phyloP scores from a whole-genome alignment of 1,140 invertebrate species.

The Portunus trituberculatus region DNA sequence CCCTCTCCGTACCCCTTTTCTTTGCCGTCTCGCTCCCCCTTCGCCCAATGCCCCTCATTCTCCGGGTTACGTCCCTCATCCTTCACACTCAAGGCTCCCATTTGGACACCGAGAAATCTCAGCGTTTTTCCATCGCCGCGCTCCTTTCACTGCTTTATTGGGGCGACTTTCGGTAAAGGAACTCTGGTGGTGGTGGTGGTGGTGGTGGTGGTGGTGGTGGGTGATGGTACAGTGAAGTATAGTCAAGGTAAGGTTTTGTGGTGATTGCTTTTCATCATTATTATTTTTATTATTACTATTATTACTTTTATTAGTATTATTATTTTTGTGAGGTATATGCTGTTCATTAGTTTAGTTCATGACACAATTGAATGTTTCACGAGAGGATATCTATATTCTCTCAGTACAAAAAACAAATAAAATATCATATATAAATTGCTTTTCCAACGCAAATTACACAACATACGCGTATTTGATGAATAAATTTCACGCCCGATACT shows the following conservation, averaged over 20 bases:
- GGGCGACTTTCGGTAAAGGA: neutral
- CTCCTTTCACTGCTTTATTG: constrained; percentile 11
- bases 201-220: neutral
- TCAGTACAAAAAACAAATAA: too few relatives aligned
- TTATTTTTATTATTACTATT: too few relatives aligned
- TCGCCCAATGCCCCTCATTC: neutral
- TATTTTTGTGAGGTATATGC: too few relatives aligned
- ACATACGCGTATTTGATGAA: too few relatives aligned
- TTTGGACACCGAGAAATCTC: neutral
- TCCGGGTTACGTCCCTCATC: neutral
- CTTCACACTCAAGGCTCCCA: neutral
- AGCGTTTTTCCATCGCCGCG: neutral
- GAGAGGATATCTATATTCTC: too few relatives aligned
- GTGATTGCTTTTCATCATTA: too few relatives aligned
- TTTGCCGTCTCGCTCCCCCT: neutral
- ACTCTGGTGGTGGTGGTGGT: neutral
- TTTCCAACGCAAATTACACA: too few relatives aligned
- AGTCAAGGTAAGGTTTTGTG: neutral
- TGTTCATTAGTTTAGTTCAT: too few relatives aligned
- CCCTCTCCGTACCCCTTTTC: neutral
- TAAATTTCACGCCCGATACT: too few relatives aligned
- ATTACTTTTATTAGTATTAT: too few relatives aligned
- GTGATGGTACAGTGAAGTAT: neutral
- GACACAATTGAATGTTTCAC: too few relatives aligned
- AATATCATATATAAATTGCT: too few relatives aligned